phyloP scores from a whole-genome alignment of 2,113 vertebrate species.

The Carassius carassius region DNA sequence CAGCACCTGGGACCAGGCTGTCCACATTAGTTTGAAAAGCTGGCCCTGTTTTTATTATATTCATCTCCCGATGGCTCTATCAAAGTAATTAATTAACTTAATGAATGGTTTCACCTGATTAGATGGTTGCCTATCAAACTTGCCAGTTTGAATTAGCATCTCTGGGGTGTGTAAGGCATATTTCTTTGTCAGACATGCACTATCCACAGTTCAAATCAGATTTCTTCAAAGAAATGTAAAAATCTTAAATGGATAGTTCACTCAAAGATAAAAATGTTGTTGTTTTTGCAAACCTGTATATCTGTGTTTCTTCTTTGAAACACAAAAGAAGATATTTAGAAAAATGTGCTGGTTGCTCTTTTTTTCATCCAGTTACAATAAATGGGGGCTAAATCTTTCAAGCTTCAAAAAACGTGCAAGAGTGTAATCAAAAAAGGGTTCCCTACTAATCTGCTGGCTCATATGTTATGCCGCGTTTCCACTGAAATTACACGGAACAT shows the following conservation, averaged over 20 bases:
- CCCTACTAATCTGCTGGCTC: background rate
- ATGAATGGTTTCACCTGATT: conserved; percentile 58
- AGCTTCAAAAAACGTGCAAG: background rate
- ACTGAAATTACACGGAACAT: too few relatives aligned
- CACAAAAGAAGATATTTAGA: background rate
- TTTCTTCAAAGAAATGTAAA: background rate
- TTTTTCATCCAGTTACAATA: background rate
- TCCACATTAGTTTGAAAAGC: conserved; percentile 43
- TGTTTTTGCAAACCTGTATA: background rate
- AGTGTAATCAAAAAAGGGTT: background rate
- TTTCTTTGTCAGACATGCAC: conserved; percentile 18
- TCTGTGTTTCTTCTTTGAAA: background rate
- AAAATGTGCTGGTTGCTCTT: background rate
- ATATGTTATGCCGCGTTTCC: too few relatives aligned
- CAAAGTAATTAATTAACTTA: conserved; percentile 60
- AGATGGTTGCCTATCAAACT: conserved; percentile 52
- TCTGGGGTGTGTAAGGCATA: conserved; percentile 27
- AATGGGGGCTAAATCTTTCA: background rate
- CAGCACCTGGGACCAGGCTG: conserved; percentile 60
- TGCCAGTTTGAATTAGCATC: conserved; percentile 54
- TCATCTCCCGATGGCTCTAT: conserved; percentile 43
- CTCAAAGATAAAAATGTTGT: background rate
- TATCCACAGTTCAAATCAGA: background rate
- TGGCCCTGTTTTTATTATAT: conserved; percentile 54
- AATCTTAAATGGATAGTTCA: background rate